Evolutionary conservation across 2,888 invertebrate genomes (phyloP).

Genomic region (Troides oblongomaculatus): DNA sequence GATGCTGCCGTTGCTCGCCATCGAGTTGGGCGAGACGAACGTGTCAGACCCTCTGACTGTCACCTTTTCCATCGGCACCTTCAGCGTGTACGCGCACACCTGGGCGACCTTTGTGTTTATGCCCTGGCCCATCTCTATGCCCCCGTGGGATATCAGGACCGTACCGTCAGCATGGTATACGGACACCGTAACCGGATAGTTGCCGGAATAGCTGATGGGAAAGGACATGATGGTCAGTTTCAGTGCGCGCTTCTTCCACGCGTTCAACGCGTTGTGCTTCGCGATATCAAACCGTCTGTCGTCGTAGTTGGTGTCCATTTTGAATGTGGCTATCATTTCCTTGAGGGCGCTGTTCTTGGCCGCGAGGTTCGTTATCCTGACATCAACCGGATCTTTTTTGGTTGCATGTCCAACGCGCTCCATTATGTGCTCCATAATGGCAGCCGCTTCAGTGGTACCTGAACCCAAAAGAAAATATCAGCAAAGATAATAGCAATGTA

Average conservation of each 20-base stretch:
- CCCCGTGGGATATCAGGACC: constrained; percentile 84
- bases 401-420: constrained; percentile 81
- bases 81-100: constrained; percentile 84
- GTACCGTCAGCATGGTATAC: constrained; percentile 85
- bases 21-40: constrained; percentile 83
- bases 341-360: constrained; percentile 50
- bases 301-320: constrained; percentile 78
- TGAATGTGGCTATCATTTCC: constrained; percentile 79
- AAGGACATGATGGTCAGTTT: constrained; percentile 83
- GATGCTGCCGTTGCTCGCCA: constrained; percentile 84
- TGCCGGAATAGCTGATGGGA: constrained; percentile 74
- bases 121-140: constrained; percentile 89
- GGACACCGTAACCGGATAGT: constrained; percentile 80
- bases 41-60: constrained; percentile 83
- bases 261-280: constrained; percentile 82
- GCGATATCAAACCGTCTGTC: constrained; percentile 71
- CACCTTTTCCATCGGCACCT: constrained; percentile 81
- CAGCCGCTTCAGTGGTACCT: constrained; percentile 80
- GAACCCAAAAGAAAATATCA: not conserved
- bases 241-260: constrained; percentile 87
- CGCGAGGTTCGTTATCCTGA: constrained; percentile 77
- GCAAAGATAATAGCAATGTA: no score
- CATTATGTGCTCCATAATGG: constrained; percentile 83
- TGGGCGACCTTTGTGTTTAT: constrained; percentile 84
- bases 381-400: constrained; percentile 80